Evolutionary conservation across 2,797 vertebrate genomes (phyloP), one percentile per base, ranked within the genome.

Genomic region (Emys orbicularis): DNA sequence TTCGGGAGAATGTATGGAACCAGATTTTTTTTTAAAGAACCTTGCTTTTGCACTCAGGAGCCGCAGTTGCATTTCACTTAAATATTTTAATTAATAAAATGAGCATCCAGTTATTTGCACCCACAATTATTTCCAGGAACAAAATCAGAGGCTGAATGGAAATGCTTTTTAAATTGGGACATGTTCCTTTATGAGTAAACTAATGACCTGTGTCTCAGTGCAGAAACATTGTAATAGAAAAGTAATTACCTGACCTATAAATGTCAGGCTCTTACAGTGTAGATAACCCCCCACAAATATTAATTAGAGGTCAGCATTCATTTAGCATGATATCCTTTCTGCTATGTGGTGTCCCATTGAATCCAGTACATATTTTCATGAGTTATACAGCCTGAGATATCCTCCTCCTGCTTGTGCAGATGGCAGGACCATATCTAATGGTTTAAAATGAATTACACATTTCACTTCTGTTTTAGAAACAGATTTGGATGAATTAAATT

Each of bases 401-500:
- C 95, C 54, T 2, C 0, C 88, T 89, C 76, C 88, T 93, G 90
- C 68, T 81, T 7, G 29, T 79, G 94, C 94, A 97, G 93, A 97
- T 95, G 93, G 96, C 89, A 97, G 88, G 95, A 94, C 90, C 92
- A 19, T 93, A 88, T 83, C 92, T 53, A 79, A 82, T 83, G 82
- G 83, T 89, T 77, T 29, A 85, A 90, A 68, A 90, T 91, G 89
- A 87, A 87, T 91, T 86, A 84, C 1, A 82, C 37, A 91, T 88
- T 94, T 96, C 74, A 92, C 80, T 92, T 96, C 87, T 97, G 93
- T 56, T 96, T 95, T 90, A 94, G 41, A 92, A 96, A 94, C 94
- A 96, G 93, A 94, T 79, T 88, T 90, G 93, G 92, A 97, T 91
- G 76, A 94, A 95, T 94, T 95, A 47, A 95, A 93, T 84, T 88